Evolutionary conservation across 2,113 vertebrate genomes (phyloP).

Genomic region (Symphodus melops): DNA sequence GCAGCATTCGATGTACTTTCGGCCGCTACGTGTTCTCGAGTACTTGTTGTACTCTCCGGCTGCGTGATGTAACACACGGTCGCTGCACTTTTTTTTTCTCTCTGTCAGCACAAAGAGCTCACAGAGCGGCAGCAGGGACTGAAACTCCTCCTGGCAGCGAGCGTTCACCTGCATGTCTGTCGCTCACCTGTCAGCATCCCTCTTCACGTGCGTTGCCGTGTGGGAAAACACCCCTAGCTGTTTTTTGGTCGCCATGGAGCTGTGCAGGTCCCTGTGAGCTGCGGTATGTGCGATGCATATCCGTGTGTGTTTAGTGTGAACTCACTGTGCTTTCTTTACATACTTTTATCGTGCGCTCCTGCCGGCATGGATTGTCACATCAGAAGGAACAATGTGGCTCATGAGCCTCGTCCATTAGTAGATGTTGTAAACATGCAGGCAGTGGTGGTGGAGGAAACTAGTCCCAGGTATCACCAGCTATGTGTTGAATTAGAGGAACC

Average conservation of each 20-base stretch:
- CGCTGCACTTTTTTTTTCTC: neutral
- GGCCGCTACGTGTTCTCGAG: neutral
- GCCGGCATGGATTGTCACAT: too few species aligned
- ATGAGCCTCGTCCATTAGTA: too few species aligned
- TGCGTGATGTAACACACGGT: neutral
- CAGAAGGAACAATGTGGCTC: too few species aligned
- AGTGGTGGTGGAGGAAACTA: too few species aligned
- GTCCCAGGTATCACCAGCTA: too few species aligned
- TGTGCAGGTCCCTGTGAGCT: neutral
- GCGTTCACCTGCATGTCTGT: neutral
- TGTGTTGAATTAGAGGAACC: too few species aligned
- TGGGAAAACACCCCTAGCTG: conserved; percentile 50
- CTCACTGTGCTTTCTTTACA: neutral
- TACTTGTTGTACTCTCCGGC: neutral
- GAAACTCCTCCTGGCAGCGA: conserved; percentile 15
- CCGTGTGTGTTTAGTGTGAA: neutral
- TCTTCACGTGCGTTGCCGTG: neutral
- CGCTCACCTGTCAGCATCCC: neutral
- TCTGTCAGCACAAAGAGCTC: conserved; percentile 2
- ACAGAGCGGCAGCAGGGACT: neutral
- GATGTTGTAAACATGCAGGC: too few species aligned
- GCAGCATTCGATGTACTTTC: neutral
- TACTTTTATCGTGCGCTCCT: neutral
- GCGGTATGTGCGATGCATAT: neutral
- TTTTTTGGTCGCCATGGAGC: neutral